phyloP scores from a whole-genome alignment of 2,888 invertebrate species.

The Pseudanteris insignis region DNA sequence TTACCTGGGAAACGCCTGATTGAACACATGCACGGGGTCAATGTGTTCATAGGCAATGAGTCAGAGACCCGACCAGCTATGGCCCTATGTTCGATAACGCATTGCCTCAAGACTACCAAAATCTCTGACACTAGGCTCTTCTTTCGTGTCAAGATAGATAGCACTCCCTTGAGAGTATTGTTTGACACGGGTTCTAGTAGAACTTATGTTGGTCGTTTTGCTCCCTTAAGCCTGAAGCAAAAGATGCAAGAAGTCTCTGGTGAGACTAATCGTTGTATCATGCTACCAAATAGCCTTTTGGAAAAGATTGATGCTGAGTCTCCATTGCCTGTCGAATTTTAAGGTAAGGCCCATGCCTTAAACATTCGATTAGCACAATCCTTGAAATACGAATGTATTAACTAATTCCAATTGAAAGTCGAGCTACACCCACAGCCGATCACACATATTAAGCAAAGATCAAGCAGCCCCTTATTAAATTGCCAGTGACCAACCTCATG shows the following conservation, averaged over 20 bases:
- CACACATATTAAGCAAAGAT: not conserved
- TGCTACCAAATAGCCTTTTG: not conserved
- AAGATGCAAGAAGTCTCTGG: no score
- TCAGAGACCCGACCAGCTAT: not conserved
- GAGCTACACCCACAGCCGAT: not conserved
- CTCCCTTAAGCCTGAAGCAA: not conserved
- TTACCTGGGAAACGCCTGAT: not conserved
- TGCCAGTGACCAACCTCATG: not conserved
- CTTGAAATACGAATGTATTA: not conserved
- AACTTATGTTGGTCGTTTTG: not conserved
- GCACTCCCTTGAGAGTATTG: not conserved
- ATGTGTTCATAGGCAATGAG: not conserved
- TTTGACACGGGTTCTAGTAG: not conserved
- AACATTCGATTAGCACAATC: not conserved
- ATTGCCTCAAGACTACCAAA: not conserved
- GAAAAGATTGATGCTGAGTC: not conserved
- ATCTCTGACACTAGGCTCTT: not conserved
- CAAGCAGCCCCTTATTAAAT: not conserved
- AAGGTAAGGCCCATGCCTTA: not conserved
- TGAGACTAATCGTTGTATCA: no score
- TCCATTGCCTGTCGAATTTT: not conserved
- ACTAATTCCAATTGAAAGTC: not conserved
- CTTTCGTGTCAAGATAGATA: not conserved
- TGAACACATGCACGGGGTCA: constrained; percentile 7
- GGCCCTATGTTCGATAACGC: not conserved